Evolutionary conservation across 2,113 vertebrate species (phyloP).

Genomic region (Eulemur rufifrons): DNA sequence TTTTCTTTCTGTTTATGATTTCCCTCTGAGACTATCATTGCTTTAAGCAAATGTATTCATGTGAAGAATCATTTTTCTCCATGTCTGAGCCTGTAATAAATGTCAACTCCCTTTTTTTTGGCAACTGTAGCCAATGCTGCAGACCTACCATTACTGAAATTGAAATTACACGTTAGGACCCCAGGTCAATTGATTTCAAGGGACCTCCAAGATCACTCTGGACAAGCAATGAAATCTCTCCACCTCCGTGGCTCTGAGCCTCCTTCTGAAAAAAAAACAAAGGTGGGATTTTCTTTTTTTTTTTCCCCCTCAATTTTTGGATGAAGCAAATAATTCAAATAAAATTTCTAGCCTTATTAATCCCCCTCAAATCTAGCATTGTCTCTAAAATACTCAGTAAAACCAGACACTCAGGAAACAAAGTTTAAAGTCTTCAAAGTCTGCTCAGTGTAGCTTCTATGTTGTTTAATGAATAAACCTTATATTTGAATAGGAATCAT

Average conservation of each 20-base stretch:
- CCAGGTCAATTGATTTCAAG: conserved; percentile 60
- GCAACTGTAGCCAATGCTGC: conserved; percentile 15
- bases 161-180: conserved; percentile 61
- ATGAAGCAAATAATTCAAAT: neutral
- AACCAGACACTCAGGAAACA: neutral
- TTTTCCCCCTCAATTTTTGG: neutral
- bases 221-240: conserved; percentile 30
- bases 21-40: conserved; percentile 55
- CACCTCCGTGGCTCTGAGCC: neutral
- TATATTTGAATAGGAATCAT: conserved; percentile 2
- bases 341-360: conserved; percentile 4
- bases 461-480: conserved; percentile 27
- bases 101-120: conserved; percentile 47
- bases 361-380: neutral
- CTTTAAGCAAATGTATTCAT: conserved; percentile 71
- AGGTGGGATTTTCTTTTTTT: neutral
- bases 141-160: conserved; percentile 55
- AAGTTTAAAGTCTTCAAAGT: conserved; percentile 6
- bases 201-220: conserved; percentile 27
- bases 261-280: conserved; percentile 52
- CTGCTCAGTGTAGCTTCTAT: neutral
- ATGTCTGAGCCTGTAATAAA: conserved; percentile 61
- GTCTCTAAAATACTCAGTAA: conserved; percentile 7
- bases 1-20: conserved; percentile 69
- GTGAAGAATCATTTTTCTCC: conserved; percentile 71